phyloP scores from a whole-genome alignment of 2,888 invertebrate species.

The Idaea biselata region DNA sequence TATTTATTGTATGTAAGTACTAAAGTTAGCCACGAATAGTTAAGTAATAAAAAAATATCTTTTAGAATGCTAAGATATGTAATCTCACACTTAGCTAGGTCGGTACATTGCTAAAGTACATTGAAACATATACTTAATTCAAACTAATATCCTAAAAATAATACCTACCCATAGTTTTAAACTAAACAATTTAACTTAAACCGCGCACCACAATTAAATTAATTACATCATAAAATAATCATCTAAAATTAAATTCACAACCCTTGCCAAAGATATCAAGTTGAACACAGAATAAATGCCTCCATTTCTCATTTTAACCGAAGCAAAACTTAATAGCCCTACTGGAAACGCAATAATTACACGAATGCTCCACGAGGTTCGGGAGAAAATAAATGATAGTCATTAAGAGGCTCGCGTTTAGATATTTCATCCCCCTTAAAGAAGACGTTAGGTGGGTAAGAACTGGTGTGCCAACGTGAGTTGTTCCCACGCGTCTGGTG shows the following conservation, averaged over 20 bases:
- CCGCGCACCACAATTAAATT: constrained; percentile 59
- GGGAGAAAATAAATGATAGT: constrained; percentile 74
- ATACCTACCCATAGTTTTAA: no score
- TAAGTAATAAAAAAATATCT: no score
- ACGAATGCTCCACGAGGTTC: constrained; percentile 75
- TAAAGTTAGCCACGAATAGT: no score
- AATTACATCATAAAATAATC: constrained; percentile 65
- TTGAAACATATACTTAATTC: no score
- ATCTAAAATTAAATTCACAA: constrained; percentile 73
- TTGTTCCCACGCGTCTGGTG: constrained; percentile 63
- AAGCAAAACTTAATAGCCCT: constrained; percentile 78
- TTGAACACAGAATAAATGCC: constrained; percentile 73
- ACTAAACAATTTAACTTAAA: constrained; percentile 22
- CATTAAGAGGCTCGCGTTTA: constrained; percentile 77
- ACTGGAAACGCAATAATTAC: constrained; percentile 76
- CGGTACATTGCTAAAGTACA: no score
- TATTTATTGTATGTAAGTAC: no score
- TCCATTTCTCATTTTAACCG: constrained; percentile 77
- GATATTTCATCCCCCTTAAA: constrained; percentile 78
- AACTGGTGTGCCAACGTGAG: constrained; percentile 47
- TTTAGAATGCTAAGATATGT: no score
- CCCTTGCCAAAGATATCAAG: constrained; percentile 73
- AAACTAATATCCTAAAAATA: no score
- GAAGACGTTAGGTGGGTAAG: constrained; percentile 68
- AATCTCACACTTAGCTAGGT: no score